Evolutionary conservation across 2,797 vertebrate species (phyloP).

Genomic region (Tokudaia tokunoshimensis): DNA sequence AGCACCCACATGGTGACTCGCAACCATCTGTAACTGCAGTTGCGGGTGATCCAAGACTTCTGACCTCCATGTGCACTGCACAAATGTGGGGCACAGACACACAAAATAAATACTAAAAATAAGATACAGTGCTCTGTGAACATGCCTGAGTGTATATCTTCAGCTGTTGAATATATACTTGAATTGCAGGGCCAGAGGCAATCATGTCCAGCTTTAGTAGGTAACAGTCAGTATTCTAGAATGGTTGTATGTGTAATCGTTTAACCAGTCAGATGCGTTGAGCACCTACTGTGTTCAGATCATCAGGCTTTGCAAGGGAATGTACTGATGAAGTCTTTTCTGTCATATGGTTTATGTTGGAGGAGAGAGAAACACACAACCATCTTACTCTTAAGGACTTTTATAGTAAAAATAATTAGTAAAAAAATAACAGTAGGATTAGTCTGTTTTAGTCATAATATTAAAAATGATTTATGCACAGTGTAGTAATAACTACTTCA

Average conservation of each 20-base stretch:
- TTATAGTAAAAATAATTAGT: slow-evolving; percentile 1
- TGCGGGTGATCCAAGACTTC: not conserved
- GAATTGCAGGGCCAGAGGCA: not conserved
- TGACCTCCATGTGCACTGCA: not conserved
- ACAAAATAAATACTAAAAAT: not conserved
- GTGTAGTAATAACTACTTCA: not conserved
- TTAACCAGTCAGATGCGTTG: not conserved
- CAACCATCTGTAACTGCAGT: not conserved
- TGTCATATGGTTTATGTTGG: not conserved
- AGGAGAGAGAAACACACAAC: not conserved
- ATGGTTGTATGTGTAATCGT: not conserved
- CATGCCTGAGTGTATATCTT: not conserved
- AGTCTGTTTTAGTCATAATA: slow-evolving; percentile 2
- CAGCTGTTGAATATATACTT: not conserved
- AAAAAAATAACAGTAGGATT: slow-evolving; percentile 47
- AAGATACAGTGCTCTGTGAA: not conserved
- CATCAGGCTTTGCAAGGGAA: not conserved
- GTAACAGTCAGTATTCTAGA: slow-evolving; percentile 12
- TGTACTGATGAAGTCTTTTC: not conserved
- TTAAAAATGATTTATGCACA: slow-evolving; percentile 33
- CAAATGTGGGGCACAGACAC: not conserved
- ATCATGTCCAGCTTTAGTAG: not conserved
- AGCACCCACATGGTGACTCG: not conserved
- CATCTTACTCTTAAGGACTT: slow-evolving; percentile 12
- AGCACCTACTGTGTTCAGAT: not conserved